Evolutionary conservation across 2,113 vertebrate genomes (phyloP), one percentile per base, ranked within the genome.

Genomic region (Chionodraco myersi): DNA sequence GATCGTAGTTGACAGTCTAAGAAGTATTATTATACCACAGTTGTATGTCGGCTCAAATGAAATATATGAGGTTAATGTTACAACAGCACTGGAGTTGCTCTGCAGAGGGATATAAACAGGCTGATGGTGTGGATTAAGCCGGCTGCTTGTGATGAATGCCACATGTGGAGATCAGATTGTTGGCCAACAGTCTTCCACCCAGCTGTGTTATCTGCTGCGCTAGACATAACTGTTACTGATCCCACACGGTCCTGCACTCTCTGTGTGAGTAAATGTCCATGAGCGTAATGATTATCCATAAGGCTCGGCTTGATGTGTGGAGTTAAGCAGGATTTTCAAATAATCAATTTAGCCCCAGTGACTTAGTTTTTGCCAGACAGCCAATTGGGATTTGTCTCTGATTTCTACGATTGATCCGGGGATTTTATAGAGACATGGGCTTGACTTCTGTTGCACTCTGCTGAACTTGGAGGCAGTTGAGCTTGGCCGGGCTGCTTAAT

Each of bases 251-350:
- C 36, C 51, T 1, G 60, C 67, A 53, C 77, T 80, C 57, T 86
- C 86, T 84, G 64, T 90, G 79, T 82, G 87, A 83, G 70, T 76
- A 82, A 85, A 89, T 75, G 78, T 83, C 79, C 88, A 79, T 56
- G 63, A 83, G 72, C 58, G 86, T 84, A 87, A 88, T 88, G 81
- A 86, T 88, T 83, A 93, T 88, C 88, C 80, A 87, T 88, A 89
- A 59, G 68, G 78, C 75, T 75, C 78, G 58, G 57, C 62, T 86
- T 85, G 89, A 86, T 21, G 1, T 69, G 65, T 66, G 52, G 79
- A 61, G 79, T 91, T 91, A 92, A 90, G 75, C 81, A 85, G 77
- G 74, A 82, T 66, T 82, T 89, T 89, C 92, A 92, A 92, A 88
- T 90, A 91, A 93, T 93, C 91, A 80, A 93, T 94, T 78, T 63